Conservation (phyloP, 2,797 vertebrate species). For the Tympanoctomys barrerae region DNA sequence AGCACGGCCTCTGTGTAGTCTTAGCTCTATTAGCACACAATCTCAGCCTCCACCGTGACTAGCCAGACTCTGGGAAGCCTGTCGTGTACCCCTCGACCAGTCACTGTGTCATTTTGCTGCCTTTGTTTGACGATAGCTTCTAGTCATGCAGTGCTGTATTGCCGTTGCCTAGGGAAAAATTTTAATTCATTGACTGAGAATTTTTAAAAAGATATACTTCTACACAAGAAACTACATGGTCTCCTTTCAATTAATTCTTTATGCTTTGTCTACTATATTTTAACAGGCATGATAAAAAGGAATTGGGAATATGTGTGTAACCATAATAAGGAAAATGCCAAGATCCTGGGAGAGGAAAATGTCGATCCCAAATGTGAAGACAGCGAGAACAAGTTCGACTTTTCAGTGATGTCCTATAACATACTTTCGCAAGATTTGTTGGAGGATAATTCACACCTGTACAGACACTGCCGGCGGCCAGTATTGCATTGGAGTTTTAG, state of each 20-base stretch:
- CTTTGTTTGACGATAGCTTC: background rate
- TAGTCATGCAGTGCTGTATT: background rate
- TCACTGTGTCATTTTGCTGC: background rate
- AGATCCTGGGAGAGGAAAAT: slow-evolving; percentile 77
- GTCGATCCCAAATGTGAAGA: slow-evolving; percentile 82
- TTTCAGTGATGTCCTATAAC: slow-evolving; percentile 98
- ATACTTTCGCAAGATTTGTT: slow-evolving; percentile 97
- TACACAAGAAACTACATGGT: background rate
- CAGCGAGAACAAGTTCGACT: slow-evolving; percentile 90
- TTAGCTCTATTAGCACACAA: background rate
- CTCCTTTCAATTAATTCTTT: slow-evolving; percentile 64
- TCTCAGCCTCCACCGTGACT: slow-evolving; percentile 2
- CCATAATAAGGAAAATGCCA: slow-evolving; percentile 82
- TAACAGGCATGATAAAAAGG: slow-evolving; percentile 90
- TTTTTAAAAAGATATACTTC: slow-evolving; percentile 40
- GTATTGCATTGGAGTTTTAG: slow-evolving; percentile 93
- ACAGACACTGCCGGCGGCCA: slow-evolving; percentile 92
- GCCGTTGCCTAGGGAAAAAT: slow-evolving; percentile 5
- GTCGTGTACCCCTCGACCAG: background rate
- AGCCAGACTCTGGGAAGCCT: slow-evolving; percentile 1
- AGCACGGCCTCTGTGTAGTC: background rate
- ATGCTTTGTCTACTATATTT: slow-evolving; percentile 77
- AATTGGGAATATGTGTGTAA: slow-evolving; percentile 92
- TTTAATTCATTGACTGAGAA: background rate
- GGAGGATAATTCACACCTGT: slow-evolving; percentile 94